Conservation (phyloP, 2,113 vertebrate genomes). For the Takifugu flavidus region DNA sequence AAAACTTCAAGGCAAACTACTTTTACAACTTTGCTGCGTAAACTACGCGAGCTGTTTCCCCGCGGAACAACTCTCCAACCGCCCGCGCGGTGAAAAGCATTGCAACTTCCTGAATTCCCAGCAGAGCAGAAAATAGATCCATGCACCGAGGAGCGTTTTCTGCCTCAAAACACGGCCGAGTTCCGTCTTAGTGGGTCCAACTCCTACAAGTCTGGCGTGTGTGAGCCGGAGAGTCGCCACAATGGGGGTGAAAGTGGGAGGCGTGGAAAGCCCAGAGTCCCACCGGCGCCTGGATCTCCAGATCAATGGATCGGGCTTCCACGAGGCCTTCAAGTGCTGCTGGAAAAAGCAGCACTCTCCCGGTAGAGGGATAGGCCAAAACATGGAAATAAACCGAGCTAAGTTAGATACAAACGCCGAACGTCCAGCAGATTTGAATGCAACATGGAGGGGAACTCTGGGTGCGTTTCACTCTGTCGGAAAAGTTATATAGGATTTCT, state of each 20-base stretch:
- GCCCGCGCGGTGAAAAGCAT: conserved; percentile 30
- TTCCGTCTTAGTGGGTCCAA: conserved; percentile 47
- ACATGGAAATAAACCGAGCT: not conserved
- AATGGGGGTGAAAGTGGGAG: conserved; percentile 73
- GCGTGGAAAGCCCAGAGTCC: conserved; percentile 66
- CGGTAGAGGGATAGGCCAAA: not conserved
- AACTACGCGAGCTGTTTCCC: conserved; percentile 30
- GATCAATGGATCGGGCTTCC: conserved; percentile 59
- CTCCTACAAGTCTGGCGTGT: conserved; percentile 70
- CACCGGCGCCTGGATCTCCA: conserved; percentile 53
- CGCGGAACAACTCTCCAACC: conserved; percentile 25
- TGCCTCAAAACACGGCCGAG: conserved; percentile 6
- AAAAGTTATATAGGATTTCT: no score
- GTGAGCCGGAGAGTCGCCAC: conserved; percentile 73
- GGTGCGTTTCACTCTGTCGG: no score
- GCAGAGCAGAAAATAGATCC: conserved; percentile 40
- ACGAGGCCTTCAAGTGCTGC: conserved; percentile 34
- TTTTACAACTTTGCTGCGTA: conserved; percentile 70
- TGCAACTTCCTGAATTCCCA: conserved; percentile 37
- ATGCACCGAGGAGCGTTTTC: conserved; percentile 17
- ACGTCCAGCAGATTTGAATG: no score
- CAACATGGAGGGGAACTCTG: no score
- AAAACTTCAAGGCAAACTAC: conserved; percentile 64
- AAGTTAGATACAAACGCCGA: no score
- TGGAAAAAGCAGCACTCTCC: not conserved